phyloP scores from a whole-genome alignment of 2,113 vertebrate species.

The Sander lucioperca region DNA sequence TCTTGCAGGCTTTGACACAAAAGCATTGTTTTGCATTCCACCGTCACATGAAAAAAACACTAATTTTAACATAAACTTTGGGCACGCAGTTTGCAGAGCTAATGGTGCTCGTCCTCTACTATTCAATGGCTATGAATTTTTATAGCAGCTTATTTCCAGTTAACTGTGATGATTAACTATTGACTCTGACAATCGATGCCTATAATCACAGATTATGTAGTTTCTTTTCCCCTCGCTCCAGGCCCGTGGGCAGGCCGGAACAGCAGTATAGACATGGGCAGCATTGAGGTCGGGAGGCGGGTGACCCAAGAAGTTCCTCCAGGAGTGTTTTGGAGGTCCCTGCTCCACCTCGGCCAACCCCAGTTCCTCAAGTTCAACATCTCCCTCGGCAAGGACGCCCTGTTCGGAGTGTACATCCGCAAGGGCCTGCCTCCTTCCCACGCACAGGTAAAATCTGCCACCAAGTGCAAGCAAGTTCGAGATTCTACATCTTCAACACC shows the following conservation, averaged over 20 bases:
- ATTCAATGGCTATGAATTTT: conserved; percentile 48
- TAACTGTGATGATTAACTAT: conserved; percentile 66
- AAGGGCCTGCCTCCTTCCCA: conserved; percentile 97
- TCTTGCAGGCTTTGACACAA: conserved; percentile 29
- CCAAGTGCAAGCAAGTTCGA: neutral
- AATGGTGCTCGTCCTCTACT: conserved; percentile 43
- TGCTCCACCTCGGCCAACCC: conserved; percentile 94
- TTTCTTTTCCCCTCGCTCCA: conserved; percentile 77
- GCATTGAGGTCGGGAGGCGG: conserved; percentile 92
- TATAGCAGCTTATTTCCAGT: conserved; percentile 42
- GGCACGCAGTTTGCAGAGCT: conserved; percentile 43
- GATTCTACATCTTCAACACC: neutral
- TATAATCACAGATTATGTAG: conserved; percentile 73
- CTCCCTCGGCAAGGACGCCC: conserved; percentile 95
- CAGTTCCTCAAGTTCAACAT: conserved; percentile 99
- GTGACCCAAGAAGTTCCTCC: conserved; percentile 96
- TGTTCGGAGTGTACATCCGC: conserved; percentile 97
- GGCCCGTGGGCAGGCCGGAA: conserved; percentile 91
- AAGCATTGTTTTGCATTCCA: conserved; percentile 28
- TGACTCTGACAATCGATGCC: conserved; percentile 57
- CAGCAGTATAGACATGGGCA: conserved; percentile 97
- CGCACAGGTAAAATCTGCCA: conserved; percentile 85
- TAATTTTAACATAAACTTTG: conserved; percentile 27
- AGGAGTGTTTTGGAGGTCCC: conserved; percentile 95
- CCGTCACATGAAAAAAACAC: conserved; percentile 9